phyloP scores from a whole-genome alignment of 2,797 vertebrate genomes.

The Phalanger gymnotis region DNA sequence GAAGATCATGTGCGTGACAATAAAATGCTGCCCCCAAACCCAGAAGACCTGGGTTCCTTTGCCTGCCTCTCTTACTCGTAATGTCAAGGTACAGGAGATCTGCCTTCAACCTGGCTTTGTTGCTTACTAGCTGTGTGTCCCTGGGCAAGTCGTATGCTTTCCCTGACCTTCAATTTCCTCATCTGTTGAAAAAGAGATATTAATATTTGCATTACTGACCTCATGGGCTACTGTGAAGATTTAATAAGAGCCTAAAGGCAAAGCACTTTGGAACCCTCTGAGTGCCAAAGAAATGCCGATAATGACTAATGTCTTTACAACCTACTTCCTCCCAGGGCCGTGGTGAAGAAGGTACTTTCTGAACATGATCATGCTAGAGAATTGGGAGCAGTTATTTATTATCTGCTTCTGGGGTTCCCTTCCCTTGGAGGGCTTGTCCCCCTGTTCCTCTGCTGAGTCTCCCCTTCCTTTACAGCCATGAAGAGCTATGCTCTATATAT shows the following conservation, averaged over 20 bases:
- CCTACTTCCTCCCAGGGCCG: not conserved
- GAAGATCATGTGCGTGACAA: not conserved
- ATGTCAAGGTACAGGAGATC: not conserved
- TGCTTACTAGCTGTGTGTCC: not conserved
- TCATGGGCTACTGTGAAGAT: not conserved
- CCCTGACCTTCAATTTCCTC: not conserved
- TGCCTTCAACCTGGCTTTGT: not conserved
- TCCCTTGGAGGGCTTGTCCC: rapidly evolving
- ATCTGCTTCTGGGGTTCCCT: not conserved
- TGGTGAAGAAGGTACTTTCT: not conserved
- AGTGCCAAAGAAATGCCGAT: not conserved
- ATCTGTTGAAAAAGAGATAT: not conserved
- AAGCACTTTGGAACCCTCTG: not conserved
- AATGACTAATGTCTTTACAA: not conserved
- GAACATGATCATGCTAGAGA: not conserved
- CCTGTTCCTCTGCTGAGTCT: not conserved
- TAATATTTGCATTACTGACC: not conserved
- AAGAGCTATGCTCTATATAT: not conserved
- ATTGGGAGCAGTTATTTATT: not conserved
- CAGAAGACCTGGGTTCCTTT: not conserved
- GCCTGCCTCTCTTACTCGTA: not conserved
- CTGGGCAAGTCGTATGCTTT: not conserved
- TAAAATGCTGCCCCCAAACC: not conserved
- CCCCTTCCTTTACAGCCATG: not conserved
- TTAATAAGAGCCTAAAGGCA: not conserved